Evolutionary conservation across 2,888 invertebrate species (phyloP).

Genomic region (Dexiosoma caninum): DNA sequence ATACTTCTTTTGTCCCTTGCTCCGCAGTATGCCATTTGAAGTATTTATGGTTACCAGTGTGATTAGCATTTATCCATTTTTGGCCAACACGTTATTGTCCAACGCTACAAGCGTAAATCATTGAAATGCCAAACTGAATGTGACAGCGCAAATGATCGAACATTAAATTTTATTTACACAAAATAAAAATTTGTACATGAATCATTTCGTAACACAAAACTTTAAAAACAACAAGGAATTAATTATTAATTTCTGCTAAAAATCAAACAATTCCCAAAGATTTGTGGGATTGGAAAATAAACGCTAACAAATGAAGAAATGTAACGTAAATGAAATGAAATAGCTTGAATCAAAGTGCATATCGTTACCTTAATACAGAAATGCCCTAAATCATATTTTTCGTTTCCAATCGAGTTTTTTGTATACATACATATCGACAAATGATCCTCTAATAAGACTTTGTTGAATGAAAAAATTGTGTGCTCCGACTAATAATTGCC

Average conservation of each 20-base stretch:
- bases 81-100: conserved; percentile 41
- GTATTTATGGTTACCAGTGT: conserved; percentile 58
- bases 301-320: neutral
- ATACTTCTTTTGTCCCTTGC: neutral
- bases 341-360: neutral
- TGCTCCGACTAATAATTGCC: too few species aligned
- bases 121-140: conserved; percentile 36
- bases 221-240: conserved; percentile 24
- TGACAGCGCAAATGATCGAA: conserved; percentile 36
- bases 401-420: too few species aligned
- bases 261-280: conserved; percentile 1
- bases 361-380: too few species aligned
- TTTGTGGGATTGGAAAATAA: conserved; percentile 8
- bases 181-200: neutral
- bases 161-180: conserved; percentile 20
- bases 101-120: conserved; percentile 54
- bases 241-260: conserved; percentile 29
- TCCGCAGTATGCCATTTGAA: conserved; percentile 3
- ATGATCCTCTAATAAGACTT: too few species aligned
- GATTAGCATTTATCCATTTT: conserved; percentile 60
- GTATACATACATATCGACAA: too few species aligned
- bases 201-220: neutral
- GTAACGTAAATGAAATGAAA: neutral
- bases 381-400: too few species aligned
- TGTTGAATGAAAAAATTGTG: too few species aligned